These are phyloP conservation scores for Channa striata DNA, from an alignment of 2,797 vertebrate genomes.

Conservation along the genomic window DNA sequence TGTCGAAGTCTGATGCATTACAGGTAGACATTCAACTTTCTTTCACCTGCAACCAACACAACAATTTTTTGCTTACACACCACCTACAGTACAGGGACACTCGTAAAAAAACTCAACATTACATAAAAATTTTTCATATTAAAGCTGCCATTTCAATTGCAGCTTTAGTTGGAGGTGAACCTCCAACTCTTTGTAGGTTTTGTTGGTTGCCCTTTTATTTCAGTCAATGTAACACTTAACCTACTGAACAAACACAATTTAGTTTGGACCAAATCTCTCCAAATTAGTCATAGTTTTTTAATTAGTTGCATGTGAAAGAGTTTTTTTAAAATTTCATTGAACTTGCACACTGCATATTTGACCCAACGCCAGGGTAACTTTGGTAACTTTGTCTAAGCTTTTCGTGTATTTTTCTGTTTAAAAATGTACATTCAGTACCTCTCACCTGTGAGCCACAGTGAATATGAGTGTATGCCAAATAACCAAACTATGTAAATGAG, in stretches of 20 bases:
- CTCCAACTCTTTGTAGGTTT: neutral
- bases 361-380: neutral
- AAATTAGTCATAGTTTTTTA: neutral
- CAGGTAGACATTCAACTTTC: neutral
- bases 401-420: neutral
- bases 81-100: neutral
- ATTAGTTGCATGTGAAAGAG: neutral
- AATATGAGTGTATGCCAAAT: neutral
- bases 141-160: too few species aligned
- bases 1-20: neutral
- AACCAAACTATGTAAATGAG: neutral
- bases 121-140: too few species aligned
- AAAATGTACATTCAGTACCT: neutral
- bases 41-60: neutral
- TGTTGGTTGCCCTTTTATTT: neutral
- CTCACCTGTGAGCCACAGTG: neutral
- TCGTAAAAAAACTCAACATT: too few species aligned
- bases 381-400: neutral
- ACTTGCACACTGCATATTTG: neutral
- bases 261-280: neutral
- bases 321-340: too few species aligned
- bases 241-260: neutral
- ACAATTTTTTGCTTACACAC: accelerated
- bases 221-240: neutral
- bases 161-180: too few species aligned